These are phyloP conservation scores for Sciurus carolinensis DNA, from an alignment of 2,797 vertebrate genomes.

Conservation along the genomic window DNA sequence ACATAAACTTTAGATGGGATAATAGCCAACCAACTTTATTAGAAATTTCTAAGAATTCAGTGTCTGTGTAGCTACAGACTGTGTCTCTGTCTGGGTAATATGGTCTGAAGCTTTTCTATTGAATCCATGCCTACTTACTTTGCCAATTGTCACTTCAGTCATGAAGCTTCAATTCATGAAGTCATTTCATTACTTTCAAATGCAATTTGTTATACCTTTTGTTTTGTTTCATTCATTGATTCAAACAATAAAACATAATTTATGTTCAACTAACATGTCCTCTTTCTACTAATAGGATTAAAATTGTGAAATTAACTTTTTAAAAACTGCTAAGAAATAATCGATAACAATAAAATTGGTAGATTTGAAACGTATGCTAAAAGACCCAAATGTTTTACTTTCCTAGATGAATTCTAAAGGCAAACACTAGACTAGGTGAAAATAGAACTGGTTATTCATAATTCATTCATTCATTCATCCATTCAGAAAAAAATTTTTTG, in stretches of 20 bases:
- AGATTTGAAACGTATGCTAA: neutral
- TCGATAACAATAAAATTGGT: neutral
- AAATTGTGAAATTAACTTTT: constrained; percentile 33
- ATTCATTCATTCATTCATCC: neutral
- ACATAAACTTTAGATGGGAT: neutral
- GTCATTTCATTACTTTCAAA: constrained; percentile 47
- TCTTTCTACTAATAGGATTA: neutral
- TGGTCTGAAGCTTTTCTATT: neutral
- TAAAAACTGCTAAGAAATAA: constrained; percentile 26
- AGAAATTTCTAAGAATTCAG: constrained; percentile 29
- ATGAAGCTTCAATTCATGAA: neutral
- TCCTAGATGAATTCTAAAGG: neutral
- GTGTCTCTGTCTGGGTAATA: too few species aligned
- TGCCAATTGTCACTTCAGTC: neutral
- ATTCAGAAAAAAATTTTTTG: neutral
- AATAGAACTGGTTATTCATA: constrained; percentile 41
- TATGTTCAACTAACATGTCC: constrained; percentile 44
- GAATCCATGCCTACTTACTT: neutral
- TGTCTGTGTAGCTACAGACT: neutral
- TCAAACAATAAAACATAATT: constrained; percentile 55
- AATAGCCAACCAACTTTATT: neutral
- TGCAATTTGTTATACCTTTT: constrained; percentile 5
- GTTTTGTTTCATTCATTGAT: constrained; percentile 65
- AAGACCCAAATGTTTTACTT: neutral
- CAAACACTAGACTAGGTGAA: neutral